These are phyloP conservation scores for Eurystomus glaucurus DNA, from an alignment of 2,797 vertebrate genomes.

Conservation along the genomic window DNA sequence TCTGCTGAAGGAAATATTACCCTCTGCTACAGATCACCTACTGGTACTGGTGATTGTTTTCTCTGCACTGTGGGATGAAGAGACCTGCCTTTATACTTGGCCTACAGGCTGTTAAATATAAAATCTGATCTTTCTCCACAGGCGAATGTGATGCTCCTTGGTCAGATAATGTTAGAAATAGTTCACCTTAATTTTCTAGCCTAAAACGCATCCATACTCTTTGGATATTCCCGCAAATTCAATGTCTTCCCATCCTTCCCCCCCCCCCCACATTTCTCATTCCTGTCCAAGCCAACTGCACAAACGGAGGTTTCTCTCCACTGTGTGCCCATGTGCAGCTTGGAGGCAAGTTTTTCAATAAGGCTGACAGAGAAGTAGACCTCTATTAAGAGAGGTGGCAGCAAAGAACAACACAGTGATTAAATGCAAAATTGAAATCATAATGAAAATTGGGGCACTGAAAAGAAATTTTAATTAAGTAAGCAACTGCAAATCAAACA, in stretches of 20 bases:
- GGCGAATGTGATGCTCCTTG: background rate
- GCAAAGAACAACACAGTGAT: slow-evolving; percentile 81
- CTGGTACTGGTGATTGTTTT: rapidly evolving
- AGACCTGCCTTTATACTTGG: background rate
- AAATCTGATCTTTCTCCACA: background rate
- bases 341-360: slow-evolving; percentile 37
- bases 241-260: background rate
- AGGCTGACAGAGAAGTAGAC: slow-evolving; percentile 74
- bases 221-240: background rate
- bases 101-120: background rate
- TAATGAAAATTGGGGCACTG: slow-evolving; percentile 81
- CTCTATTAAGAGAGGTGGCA: slow-evolving; percentile 80
- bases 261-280: background rate
- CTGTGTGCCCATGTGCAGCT: background rate
- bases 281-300: slow-evolving; percentile 29
- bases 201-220: background rate
- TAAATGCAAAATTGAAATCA: slow-evolving; percentile 83
- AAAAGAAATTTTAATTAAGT: slow-evolving; percentile 83
- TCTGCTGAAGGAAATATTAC: background rate
- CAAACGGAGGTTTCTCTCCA: background rate
- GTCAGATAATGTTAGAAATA: background rate
- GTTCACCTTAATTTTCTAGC: background rate
- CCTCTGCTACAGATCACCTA: background rate
- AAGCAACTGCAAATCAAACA: slow-evolving; percentile 83
- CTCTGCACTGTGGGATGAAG: rapidly evolving